Evolutionary conservation across 2,888 invertebrate genomes (phyloP), one percentile per base, ranked within the genome.

Genomic region (Charanyca ferruginea): DNA sequence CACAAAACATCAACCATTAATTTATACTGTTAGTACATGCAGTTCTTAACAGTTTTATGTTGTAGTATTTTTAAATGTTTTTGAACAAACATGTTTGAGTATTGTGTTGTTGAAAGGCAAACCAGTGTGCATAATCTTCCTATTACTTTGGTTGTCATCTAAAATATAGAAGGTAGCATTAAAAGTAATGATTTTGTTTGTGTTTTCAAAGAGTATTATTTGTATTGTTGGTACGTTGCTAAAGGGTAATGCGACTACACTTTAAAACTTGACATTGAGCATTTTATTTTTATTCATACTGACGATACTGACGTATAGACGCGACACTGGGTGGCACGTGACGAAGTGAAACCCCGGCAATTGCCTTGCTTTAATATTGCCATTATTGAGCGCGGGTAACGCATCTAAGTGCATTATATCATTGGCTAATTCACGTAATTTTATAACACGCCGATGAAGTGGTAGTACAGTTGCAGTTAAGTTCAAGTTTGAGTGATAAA

Each of bases 131-230:
- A 28, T 38, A 25, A n/a, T 23, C 0, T 38, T 22, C 3, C 8
- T 25, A 45, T 6, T 3, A n/a, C 2, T 58, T 35, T 49, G 0
- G 5, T 25, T 18, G 8, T 18, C 18, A 11, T 25, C 8, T 35
- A 4, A 41, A 67, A 42, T 22, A 23, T 42, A 18, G 67, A 48
- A 49, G 49, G 68, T 51, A 68, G 16, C 61, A 60, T 61, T 32
- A 44, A 67, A 66, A 49, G 16, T 66, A 57, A 51, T 38, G 28
- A 32, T 18, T 11, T 11, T 9, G 38, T 38, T 38, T 38, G 38
- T 38, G 38, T 38, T 38, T 32, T 38, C 16, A 5, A 38, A 38
- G 38, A 13, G 16, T 3, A 38, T 16, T 16, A 16, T 5, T 11
- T 32, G 16, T 38, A 38, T 38, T 13, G 38, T 38, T 16, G 38